Evolutionary conservation across 2,113 vertebrate genomes (phyloP), one percentile per base, ranked within the genome.

Genomic region (Oostethus manadensis): DNA sequence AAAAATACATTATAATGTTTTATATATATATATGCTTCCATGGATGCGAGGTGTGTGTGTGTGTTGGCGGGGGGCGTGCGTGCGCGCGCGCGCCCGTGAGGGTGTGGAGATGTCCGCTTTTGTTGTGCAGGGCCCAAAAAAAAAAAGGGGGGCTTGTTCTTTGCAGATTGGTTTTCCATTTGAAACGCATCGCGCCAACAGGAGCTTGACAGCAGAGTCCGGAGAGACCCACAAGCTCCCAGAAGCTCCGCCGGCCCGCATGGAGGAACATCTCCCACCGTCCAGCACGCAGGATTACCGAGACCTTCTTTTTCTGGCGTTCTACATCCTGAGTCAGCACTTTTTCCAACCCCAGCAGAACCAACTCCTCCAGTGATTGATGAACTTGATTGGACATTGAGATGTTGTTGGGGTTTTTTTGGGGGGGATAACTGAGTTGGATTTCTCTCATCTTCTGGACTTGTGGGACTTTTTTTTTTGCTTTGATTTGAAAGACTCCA

Each of bases 71-170:
- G 74, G 70, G 64, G 64, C 60, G 53, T 15, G 51, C 4, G 74
- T 65, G 68, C 57, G 71, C 63, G 60, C 57, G 71, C 63, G 60
- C 66, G 68, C 10, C 33, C 62, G 71, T 65, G 70, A 65, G 76
- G 44, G 50, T 74, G 71, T 70, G 70, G 71, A 79, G 77, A 78
- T 70, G 76, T 62, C 66, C 60, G 85, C 89, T 89, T 90, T 91
- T 91, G 90, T 91, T 91, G 83, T 79, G 61, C 66, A 13, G 38
- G 38, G 13, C 3, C 2, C 7, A 35, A 35, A 35, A 35, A 35
- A 81, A 79, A 87, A 82, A 84, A 87, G 89, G 83, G 84, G 88
- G 91, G 86, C 82, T 87, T 89, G 88, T 87, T 89, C 84, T 81
- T 77, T 58, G 78, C 81, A 73, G 80, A 83, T 78, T 87, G 69